Percentiles rank a stretch among this genome's conserved stretches.
Evolutionary conservation across 2,888 invertebrate species (phyloP).

Genomic region (Priocnemis perturbator): DNA sequence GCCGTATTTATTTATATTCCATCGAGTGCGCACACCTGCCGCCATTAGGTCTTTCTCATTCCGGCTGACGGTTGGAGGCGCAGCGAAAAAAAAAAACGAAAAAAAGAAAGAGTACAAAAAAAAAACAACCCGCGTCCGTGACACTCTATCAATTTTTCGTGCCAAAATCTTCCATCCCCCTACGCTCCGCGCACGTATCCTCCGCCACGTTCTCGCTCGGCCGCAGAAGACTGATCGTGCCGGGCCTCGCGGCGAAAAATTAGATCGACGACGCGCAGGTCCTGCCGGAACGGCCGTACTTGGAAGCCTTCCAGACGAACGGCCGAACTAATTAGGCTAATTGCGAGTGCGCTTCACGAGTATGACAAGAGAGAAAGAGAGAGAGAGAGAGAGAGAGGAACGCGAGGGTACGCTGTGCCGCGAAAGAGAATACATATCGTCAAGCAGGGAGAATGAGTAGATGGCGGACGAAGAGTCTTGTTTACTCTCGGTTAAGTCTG

Average conservation of each 20-base stretch:
- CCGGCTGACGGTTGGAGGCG: slow-evolving; percentile 31
- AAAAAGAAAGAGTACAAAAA: slow-evolving; percentile 29
- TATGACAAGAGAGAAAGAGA: too few relatives aligned
- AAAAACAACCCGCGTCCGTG: slow-evolving; percentile 28
- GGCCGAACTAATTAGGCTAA: slow-evolving; percentile 36
- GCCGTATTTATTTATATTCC: slow-evolving; percentile 64
- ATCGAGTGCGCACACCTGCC: slow-evolving; percentile 61
- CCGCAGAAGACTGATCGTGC: too few relatives aligned
- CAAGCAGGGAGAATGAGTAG: too few relatives aligned
- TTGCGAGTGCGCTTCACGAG: slow-evolving; percentile 17
- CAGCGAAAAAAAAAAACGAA: too few relatives aligned
- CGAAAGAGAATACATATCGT: too few relatives aligned
- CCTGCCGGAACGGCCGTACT: too few relatives aligned
- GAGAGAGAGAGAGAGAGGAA: too few relatives aligned
- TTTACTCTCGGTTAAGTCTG: too few relatives aligned
- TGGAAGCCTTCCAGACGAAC: neutral
- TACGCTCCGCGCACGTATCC: slow-evolving; percentile 34
- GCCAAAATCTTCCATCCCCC: slow-evolving; percentile 42
- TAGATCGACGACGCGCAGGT: too few relatives aligned
- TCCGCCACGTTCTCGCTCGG: slow-evolving; percentile 40
- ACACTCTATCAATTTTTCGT: slow-evolving; percentile 56
- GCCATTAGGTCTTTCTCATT: slow-evolving; percentile 56
- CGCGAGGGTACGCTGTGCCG: too few relatives aligned
- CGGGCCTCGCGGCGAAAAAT: too few relatives aligned
- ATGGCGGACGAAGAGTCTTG: too few relatives aligned